Conservation (phyloP, 2,888 invertebrate genomes). For the Polylopha cassiicola region DNA sequence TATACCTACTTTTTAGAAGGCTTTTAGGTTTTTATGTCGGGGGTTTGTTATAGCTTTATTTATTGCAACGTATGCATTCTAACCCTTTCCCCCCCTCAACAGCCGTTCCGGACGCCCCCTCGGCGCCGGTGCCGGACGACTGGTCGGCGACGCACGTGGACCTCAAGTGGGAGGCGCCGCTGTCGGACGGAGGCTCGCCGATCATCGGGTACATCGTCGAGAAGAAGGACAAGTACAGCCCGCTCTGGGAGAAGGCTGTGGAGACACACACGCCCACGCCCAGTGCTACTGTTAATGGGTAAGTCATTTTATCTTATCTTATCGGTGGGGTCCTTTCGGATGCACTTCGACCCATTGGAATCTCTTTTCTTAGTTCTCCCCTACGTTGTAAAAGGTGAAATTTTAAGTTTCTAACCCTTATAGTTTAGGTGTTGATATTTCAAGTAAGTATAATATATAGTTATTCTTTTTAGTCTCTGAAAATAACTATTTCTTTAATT, state of each 20-base stretch:
- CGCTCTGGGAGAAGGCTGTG: constrained; percentile 94
- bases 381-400: too few species aligned
- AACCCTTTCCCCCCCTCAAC: constrained; percentile 24
- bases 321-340: too few species aligned
- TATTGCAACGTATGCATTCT: background rate
- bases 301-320: constrained; percentile 25
- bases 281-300: constrained; percentile 89
- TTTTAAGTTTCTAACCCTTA: too few species aligned
- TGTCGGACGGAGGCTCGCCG: constrained; percentile 95
- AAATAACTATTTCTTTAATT: too few species aligned
- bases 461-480: too few species aligned
- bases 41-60: too few species aligned
- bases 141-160: constrained; percentile 96
- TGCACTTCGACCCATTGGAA: too few species aligned
- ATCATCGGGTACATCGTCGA: constrained; percentile 95
- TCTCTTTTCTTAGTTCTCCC: too few species aligned
- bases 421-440: too few species aligned
- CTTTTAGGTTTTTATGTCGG: too few species aligned
- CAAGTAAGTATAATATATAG: too few species aligned
- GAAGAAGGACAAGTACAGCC: constrained; percentile 94
- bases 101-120: constrained; percentile 92
- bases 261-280: constrained; percentile 87
- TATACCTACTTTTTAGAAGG: too few species aligned
- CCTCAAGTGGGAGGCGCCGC: constrained; percentile 92
- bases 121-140: constrained; percentile 92